phyloP scores from a whole-genome alignment of 2,888 invertebrate genomes.

The Drosophila setosimentum region DNA sequence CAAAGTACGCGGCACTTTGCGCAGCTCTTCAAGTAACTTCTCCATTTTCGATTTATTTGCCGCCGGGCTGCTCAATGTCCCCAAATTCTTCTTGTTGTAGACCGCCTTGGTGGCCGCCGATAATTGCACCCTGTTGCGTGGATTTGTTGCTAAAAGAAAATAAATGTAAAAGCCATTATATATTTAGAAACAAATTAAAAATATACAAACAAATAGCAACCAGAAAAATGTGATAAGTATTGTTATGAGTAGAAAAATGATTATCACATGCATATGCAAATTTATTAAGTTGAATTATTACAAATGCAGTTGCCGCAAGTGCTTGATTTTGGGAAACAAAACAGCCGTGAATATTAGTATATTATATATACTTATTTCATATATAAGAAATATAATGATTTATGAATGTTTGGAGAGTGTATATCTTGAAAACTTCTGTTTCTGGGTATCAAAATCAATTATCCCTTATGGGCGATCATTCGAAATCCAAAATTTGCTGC shows the following conservation, averaged over 20 bases:
- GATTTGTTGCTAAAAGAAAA: slow-evolving; percentile 16
- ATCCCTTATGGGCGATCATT: slow-evolving; percentile 28
- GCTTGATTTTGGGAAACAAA: background rate
- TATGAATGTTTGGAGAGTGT: background rate
- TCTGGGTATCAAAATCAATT: background rate
- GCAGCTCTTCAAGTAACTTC: slow-evolving; percentile 67
- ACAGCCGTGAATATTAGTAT: background rate
- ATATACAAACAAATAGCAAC: background rate
- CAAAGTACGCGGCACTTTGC: slow-evolving; percentile 54
- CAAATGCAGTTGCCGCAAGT: slow-evolving; percentile 34
- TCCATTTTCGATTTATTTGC: too few species aligned
- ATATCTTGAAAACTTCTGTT: slow-evolving; percentile 27
- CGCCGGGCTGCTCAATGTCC: slow-evolving; percentile 18
- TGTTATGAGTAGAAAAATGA: background rate
- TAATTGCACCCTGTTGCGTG: slow-evolving; percentile 16
- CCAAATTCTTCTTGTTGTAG: slow-evolving; percentile 45
- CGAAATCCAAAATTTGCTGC: slow-evolving; percentile 36
- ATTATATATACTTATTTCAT: background rate
- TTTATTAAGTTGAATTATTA: slow-evolving; percentile 42
- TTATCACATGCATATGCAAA: slow-evolving; percentile 32
- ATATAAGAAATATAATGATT: slow-evolving; percentile 5
- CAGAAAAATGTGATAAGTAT: slow-evolving; percentile 22
- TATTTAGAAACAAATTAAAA: background rate
- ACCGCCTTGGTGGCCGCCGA: slow-evolving; percentile 25
- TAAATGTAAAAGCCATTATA: slow-evolving; percentile 5